Base-by-base conservation (phyloP, 2,797 vertebrate genomes). In the Rhadinocentrus ornatus region DNA sequence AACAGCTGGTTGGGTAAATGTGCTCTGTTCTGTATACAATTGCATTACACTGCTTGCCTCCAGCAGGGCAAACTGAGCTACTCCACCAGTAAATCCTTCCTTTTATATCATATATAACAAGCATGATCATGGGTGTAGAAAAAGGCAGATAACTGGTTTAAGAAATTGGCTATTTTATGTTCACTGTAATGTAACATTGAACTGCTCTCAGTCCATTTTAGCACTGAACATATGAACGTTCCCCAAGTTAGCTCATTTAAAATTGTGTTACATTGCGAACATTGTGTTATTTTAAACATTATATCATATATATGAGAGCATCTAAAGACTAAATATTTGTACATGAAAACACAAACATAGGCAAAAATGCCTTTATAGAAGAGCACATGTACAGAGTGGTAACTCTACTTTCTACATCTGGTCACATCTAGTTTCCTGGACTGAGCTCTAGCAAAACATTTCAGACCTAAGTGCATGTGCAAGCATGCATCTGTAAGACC, bases 391-490 rank as follows among this genome's bases (percentile, higher is more conserved):
- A 20, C 1, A 20, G 41, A 41, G 5, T 20, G 41, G 16, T 20
- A 2, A 34, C 60, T 52, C 29, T 34, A n/a, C 70, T 18, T 37
- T 44, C 37, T 37, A 60, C 29, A 65, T 56, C 39, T 18, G 35
- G 39, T 50, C 37, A 68, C 53, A 70, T 85, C 75, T 87, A 80
- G 73, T 78, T 74, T 85, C 35, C 72, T 75, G 57, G 46, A 55
- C 57, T 86, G 58, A 88, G 83, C 78, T 77, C 67, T 52, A 63
- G 59, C n/a, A 37, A 52, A 66, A 69, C 56, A 71, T 59, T 69
- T 75, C 75, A 44, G 61, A 73, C 64, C 48, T 70, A 31, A 24
- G n/a, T 57, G 32, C 53, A 3, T 59, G 15, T 58, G 20, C 39
- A 35, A 32, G 29, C 61, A 41, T 62, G 11, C 41, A 39, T 50